These are phyloP conservation scores for Fragum whitleyi DNA, from an alignment of 2,888 invertebrate genomes.

Conservation along the genomic window DNA sequence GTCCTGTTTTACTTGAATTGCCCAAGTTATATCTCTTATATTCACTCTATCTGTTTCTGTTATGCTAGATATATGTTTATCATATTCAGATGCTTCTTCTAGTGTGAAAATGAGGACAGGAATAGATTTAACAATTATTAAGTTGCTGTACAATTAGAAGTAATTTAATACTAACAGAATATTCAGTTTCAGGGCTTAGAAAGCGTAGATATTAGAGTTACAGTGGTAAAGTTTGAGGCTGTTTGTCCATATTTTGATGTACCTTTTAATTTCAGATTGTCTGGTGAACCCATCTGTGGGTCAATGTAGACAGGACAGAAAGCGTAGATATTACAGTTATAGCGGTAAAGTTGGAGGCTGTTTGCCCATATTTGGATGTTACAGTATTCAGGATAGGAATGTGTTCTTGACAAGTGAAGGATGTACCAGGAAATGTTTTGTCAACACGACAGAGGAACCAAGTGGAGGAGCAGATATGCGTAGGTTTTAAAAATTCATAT, in stretches of 20 bases:
- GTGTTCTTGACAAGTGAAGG: slow-evolving; percentile 44
- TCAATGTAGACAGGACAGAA: slow-evolving; percentile 32
- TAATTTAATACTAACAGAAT: too few relatives aligned
- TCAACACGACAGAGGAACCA: slow-evolving; percentile 14
- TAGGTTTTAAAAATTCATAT: neutral
- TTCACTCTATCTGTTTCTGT: too few relatives aligned
- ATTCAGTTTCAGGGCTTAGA: too few relatives aligned
- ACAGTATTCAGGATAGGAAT: slow-evolving; percentile 47
- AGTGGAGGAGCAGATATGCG: neutral
- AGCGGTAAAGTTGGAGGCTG: slow-evolving; percentile 54
- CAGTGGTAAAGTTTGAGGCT: slow-evolving; percentile 50
- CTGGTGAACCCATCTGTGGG: slow-evolving; percentile 54
- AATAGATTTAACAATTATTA: too few relatives aligned
- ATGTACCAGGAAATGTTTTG: slow-evolving; percentile 50
- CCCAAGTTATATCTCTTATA: too few relatives aligned
- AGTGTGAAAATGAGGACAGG: too few relatives aligned
- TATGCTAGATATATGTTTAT: too few relatives aligned
- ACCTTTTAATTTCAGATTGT: slow-evolving; percentile 46
- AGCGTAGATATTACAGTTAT: slow-evolving; percentile 41
- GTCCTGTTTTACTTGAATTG: too few relatives aligned
- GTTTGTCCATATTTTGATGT: slow-evolving; percentile 33
- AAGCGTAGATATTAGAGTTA: slow-evolving; percentile 41
- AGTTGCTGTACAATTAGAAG: too few relatives aligned
- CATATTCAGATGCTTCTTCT: too few relatives aligned
- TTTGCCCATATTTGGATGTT: slow-evolving; percentile 49